A percentile compares a stretch with the other conserved stretches of the same genome.
Evolutionary conservation across 1,140 invertebrate genomes (phyloP).

Genomic region (Bacillus rossius): DNA sequence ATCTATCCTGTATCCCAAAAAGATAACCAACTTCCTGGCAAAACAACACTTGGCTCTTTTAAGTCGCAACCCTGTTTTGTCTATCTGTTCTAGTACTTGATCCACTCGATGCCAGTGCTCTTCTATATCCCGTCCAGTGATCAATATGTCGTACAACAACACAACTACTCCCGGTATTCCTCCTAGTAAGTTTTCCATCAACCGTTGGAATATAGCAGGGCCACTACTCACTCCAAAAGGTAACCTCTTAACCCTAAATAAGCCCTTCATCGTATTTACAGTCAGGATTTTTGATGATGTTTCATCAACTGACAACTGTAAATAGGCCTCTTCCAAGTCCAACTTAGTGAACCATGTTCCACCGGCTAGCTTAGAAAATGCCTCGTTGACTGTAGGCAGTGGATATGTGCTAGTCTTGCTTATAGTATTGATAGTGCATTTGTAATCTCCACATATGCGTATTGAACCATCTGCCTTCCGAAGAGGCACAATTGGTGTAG

Average conservation of each 20-base stretch:
- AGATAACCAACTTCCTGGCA: conserved; percentile 25
- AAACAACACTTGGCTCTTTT: conserved; percentile 24
- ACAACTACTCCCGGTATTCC: not conserved
- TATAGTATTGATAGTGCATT: no score
- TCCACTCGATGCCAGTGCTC: not conserved
- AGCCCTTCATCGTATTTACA: not conserved
- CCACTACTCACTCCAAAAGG: not conserved
- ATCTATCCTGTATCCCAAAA: conserved; percentile 35
- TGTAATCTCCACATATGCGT: no score
- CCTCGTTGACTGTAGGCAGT: no score
- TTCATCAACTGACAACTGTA: not conserved
- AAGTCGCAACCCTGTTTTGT: not conserved
- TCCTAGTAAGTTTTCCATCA: not conserved
- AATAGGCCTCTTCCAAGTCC: no score
- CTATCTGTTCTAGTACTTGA: not conserved
- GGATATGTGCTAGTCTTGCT: no score
- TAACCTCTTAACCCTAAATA: not conserved
- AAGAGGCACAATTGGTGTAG: no score
- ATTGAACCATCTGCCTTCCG: no score
- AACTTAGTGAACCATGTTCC: no score
- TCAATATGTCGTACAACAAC: not conserved
- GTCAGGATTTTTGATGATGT: not conserved
- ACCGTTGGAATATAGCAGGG: not conserved
- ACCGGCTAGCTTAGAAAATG: no score
- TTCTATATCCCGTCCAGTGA: not conserved